Conservation (phyloP, 2,888 invertebrate genomes). For the Macropis europaea region DNA sequence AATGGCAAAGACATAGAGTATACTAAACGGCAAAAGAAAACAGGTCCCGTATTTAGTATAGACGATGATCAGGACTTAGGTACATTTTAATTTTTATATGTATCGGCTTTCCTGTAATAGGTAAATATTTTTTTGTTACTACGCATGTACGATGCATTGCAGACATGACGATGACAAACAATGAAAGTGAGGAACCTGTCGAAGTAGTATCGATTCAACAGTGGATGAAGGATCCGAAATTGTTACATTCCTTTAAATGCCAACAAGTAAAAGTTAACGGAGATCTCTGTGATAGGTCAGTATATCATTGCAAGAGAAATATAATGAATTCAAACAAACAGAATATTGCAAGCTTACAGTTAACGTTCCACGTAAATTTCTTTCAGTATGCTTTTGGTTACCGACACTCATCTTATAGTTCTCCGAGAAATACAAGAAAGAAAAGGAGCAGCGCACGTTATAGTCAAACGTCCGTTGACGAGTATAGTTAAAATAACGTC, state of each 20-base stretch:
- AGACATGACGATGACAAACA: conserved; percentile 77
- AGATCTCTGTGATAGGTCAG: conserved; percentile 88
- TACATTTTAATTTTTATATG: conserved; percentile 38
- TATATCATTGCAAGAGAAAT: conserved; percentile 6
- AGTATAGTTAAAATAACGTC: conserved; percentile 98
- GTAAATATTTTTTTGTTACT: neutral
- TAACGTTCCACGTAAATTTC: conserved; percentile 8
- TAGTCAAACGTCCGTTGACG: conserved; percentile 92
- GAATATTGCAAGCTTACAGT: neutral
- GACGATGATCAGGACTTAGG: conserved; percentile 90
- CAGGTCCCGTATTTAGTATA: conserved; percentile 96
- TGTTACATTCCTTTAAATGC: conserved; percentile 93
- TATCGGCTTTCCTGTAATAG: conserved; percentile 21
- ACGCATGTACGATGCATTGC: conserved; percentile 24
- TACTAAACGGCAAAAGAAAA: conserved; percentile 90
- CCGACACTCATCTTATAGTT: conserved; percentile 91
- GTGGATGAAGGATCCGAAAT: conserved; percentile 91
- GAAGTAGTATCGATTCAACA: conserved; percentile 90
- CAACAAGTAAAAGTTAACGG: conserved; percentile 95
- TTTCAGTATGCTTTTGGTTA: conserved; percentile 90
- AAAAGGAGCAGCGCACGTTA: conserved; percentile 90
- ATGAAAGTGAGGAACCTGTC: conserved; percentile 84
- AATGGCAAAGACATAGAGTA: conserved; percentile 87
- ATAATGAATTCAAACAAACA: neutral
- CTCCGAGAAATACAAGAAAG: conserved; percentile 89